Percentiles rank a stretch among this genome's conserved stretches.
phyloP scores from a whole-genome alignment of 2,113 vertebrate genomes.

The Eurystomus gularis region DNA sequence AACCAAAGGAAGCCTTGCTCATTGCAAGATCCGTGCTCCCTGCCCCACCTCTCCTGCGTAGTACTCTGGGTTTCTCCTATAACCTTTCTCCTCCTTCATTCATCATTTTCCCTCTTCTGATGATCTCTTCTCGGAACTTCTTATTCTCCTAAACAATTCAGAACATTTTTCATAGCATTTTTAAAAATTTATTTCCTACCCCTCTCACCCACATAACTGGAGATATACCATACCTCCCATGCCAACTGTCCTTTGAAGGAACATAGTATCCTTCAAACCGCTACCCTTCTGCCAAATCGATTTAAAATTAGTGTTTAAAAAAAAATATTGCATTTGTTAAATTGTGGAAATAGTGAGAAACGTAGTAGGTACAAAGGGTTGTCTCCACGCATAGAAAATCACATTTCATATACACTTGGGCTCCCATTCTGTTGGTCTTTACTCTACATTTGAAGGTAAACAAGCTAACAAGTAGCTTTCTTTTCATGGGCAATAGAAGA shows the following conservation, averaged over 20 bases:
- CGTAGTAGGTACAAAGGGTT: not conserved
- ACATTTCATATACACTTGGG: not conserved
- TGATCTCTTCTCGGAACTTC: not conserved
- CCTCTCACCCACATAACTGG: not conserved
- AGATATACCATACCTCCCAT: fast-evolving
- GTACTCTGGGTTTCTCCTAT: not conserved
- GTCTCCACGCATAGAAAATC: not conserved
- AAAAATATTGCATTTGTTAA: not conserved
- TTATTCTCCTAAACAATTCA: not conserved
- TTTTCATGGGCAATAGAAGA: not conserved
- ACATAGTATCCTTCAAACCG: not conserved
- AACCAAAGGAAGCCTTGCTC: not conserved
- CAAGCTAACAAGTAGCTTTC: not conserved
- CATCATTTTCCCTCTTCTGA: not conserved
- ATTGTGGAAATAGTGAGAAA: not conserved
- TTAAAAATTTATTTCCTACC: not conserved
- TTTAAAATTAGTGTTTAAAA: not conserved
- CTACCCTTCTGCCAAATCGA: not conserved
- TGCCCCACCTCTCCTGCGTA: too few species aligned
- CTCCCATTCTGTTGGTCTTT: not conserved
- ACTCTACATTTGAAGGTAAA: not conserved
- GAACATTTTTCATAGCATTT: not conserved
- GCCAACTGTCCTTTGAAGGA: not conserved
- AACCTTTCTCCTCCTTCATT: not conserved
- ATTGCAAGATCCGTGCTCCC: not conserved